Evolutionary conservation across 2,797 vertebrate genomes (phyloP), one percentile per base, ranked within the genome.

Genomic region (Australoheros facetus): DNA sequence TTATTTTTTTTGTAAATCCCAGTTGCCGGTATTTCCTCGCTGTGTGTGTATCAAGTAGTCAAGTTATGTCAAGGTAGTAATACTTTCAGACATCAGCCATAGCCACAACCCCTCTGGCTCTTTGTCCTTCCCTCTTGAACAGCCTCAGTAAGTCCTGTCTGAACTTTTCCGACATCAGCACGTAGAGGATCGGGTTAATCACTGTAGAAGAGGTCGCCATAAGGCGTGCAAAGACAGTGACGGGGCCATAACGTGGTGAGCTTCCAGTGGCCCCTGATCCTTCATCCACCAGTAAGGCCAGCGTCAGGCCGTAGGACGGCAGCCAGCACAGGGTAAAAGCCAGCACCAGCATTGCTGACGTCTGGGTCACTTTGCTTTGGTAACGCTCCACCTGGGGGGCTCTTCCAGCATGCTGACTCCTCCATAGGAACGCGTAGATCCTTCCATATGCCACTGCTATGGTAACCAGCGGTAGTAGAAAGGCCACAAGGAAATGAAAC

Each of bases 271-370:
- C 90, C 8, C 87, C 93, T 1, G 89, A 90, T 42, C 54, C 81
- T 6, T 83, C 13, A 7, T 84, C 54, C 0, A 39, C 82, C 23
- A 96, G 72, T 57, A 94, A 87, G 30, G 87, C 89, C 62, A 96
- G 81, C 2, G 91, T 95, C 51, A 96, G 85, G 23, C 90, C 86
- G 0, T 96, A 96, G 30, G 96, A 96, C 0, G 96, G 96, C 88
- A 96, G 77, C 96, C 96, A 96, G 88, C 95, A 96, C n/a, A 96
- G 16, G 3, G 95, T 87, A n/a, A 96, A 96, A 8, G 94, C 94
- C 78, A 96, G 34, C 66, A 96, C 96, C 80, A 96, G 86, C 91
- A 95, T 80, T 45, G 93, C 94, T 0, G 94, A 95, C 0, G 94
- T 96, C 79, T 93, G 89, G 4, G 95, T 96, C 70, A 96, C 95